These are phyloP conservation scores for Cybosia mesomella DNA, from an alignment of 2,888 invertebrate genomes.

Conservation along the genomic window DNA sequence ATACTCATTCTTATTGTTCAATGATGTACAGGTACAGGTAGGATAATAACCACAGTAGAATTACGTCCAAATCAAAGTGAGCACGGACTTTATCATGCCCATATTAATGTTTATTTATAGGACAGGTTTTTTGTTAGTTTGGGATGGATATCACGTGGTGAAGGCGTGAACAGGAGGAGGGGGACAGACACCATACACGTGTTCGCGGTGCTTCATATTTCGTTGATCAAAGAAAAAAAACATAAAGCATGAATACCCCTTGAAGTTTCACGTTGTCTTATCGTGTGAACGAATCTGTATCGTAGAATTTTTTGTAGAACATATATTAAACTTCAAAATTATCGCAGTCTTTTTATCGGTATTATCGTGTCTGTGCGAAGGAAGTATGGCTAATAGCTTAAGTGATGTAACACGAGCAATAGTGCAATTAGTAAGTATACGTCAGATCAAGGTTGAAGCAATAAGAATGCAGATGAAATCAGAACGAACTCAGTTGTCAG, in stretches of 20 bases:
- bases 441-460: conserved; percentile 47
- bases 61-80: background rate
- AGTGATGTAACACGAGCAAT: conserved; percentile 21
- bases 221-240: background rate
- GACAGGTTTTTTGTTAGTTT: conserved; percentile 7
- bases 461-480: conserved; percentile 38
- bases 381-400: conserved; percentile 20
- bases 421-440: conserved; percentile 41
- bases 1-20: too few species aligned
- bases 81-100: background rate
- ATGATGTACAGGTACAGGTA: background rate
- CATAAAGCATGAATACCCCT: background rate
- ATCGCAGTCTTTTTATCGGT: conserved; percentile 10
- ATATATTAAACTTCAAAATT: conserved; percentile 2
- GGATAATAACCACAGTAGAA: background rate
- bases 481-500: conserved; percentile 25
- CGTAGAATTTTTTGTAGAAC: background rate
- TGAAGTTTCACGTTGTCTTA: background rate
- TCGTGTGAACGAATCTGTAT: background rate
- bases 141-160: conserved; percentile 23
- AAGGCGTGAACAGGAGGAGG: background rate
- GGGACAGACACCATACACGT: conserved; percentile 21
- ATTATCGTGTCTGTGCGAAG: conserved; percentile 27
- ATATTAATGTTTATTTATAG: background rate
- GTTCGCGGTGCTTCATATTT: conserved; percentile 13